Evolutionary conservation across 2,113 vertebrate species (phyloP).

Genomic region (Urocitellus parryii): DNA sequence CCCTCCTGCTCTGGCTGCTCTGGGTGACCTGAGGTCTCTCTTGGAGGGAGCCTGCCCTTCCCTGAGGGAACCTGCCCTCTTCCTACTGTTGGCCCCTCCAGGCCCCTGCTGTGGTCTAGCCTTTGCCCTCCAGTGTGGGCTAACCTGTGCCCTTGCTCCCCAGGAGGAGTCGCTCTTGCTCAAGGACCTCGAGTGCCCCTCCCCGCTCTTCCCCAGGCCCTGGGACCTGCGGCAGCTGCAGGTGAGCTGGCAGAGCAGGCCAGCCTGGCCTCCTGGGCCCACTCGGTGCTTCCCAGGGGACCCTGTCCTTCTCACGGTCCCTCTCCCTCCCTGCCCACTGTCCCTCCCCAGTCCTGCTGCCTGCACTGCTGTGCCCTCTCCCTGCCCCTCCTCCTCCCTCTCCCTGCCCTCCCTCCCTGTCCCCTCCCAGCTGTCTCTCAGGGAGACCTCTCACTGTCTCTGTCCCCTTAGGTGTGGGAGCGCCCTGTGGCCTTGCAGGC

Average conservation of each 20-base stretch:
- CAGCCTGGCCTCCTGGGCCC: too few species aligned
- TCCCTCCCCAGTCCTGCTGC: neutral
- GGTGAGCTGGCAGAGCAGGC: slow-evolving; percentile 24
- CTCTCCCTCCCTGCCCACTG: too few species aligned
- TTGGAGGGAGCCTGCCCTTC: too few species aligned
- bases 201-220: neutral
- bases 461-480: slow-evolving; percentile 53
- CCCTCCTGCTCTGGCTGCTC: too few species aligned
- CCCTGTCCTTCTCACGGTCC: neutral
- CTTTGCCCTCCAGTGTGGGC: neutral
- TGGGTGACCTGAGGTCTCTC: neutral
- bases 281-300: too few species aligned
- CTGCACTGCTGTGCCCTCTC: neutral
- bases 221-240: slow-evolving; percentile 37
- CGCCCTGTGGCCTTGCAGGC: slow-evolving; percentile 60
- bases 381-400: neutral
- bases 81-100: too few species aligned
- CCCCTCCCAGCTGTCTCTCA: too few species aligned
- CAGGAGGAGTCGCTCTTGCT: slow-evolving; percentile 38
- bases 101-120: neutral
- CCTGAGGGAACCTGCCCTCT: too few species aligned
- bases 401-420: too few species aligned
- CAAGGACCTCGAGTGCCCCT: neutral
- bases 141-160: neutral
- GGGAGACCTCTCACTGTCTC: too few species aligned